Percentiles rank a stretch among this genome's conserved stretches.
These are phyloP conservation scores for Rachycentron canadum DNA, from an alignment of 2,797 vertebrate species.

Conservation along the genomic window DNA sequence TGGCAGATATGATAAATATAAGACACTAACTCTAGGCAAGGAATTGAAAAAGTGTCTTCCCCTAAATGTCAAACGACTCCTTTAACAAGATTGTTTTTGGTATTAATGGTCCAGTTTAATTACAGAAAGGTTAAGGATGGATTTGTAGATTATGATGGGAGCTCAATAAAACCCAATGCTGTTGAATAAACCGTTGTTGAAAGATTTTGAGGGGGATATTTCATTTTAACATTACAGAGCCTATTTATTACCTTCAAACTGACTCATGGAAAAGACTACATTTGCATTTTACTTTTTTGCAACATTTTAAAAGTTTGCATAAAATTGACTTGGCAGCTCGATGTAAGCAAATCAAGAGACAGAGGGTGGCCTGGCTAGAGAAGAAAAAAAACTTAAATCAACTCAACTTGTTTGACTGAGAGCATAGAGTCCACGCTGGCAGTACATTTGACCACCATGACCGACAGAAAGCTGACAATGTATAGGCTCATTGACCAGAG, in stretches of 20 bases:
- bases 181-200: too few relatives aligned
- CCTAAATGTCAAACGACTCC: background rate
- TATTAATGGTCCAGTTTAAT: background rate
- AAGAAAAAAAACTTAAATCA: constrained; percentile 2
- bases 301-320: constrained; percentile 34
- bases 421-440: constrained; percentile 41
- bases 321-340: constrained; percentile 45
- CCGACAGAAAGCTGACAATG: constrained; percentile 7
- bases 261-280: constrained; percentile 14
- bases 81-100: background rate
- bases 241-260: constrained; percentile 8
- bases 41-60: background rate
- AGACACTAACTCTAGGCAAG: background rate
- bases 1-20: background rate
- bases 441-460: constrained; percentile 43
- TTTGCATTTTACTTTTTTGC: constrained; percentile 22
- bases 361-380: background rate
- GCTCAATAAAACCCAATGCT: constrained; percentile 11
- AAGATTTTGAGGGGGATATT: background rate
- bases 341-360: constrained; percentile 32
- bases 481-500: constrained; percentile 8
- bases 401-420: constrained; percentile 34
- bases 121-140: background rate
- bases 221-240: constrained; percentile 11
- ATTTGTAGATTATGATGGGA: background rate